Evolutionary conservation across 2,113 vertebrate species (phyloP).

Genomic region (Oreotrochilus melanogaster): DNA sequence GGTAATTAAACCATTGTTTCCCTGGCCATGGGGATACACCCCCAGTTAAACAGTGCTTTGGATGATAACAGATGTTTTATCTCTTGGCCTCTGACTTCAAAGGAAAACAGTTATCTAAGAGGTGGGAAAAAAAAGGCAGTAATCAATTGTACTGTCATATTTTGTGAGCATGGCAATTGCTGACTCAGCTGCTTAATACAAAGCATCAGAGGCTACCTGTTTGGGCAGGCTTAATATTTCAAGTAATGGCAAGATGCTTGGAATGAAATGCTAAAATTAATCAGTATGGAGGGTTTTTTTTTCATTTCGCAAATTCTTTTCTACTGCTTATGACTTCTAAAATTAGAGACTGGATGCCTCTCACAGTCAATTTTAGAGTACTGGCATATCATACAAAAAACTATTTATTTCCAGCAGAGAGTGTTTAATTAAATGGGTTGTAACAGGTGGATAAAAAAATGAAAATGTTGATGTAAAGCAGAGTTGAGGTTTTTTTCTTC

Average conservation of each 20-base stretch:
- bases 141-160: slow-evolving; percentile 60
- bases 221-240: neutral
- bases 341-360: neutral
- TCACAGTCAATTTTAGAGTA: slow-evolving; percentile 3
- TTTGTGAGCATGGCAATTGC: slow-evolving; percentile 25
- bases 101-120: slow-evolving; percentile 52
- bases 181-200: slow-evolving; percentile 22
- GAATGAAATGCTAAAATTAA: neutral
- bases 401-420: slow-evolving; percentile 80
- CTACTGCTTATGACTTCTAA: neutral
- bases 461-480: neutral
- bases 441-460: slow-evolving; percentile 70
- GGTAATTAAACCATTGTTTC: slow-evolving; percentile 6
- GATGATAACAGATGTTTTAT: slow-evolving; percentile 53
- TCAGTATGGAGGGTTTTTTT: neutral
- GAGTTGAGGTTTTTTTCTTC: neutral
- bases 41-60: neutral
- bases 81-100: slow-evolving; percentile 54
- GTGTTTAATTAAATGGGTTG: slow-evolving; percentile 84
- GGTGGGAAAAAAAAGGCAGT: neutral
- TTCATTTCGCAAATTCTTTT: neutral
- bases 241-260: neutral
- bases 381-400: slow-evolving; percentile 63
- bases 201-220: neutral
- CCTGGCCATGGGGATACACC: neutral